These are phyloP conservation scores for Carabus problematicus DNA, from an alignment of 2,888 invertebrate genomes.

Conservation along the genomic window DNA sequence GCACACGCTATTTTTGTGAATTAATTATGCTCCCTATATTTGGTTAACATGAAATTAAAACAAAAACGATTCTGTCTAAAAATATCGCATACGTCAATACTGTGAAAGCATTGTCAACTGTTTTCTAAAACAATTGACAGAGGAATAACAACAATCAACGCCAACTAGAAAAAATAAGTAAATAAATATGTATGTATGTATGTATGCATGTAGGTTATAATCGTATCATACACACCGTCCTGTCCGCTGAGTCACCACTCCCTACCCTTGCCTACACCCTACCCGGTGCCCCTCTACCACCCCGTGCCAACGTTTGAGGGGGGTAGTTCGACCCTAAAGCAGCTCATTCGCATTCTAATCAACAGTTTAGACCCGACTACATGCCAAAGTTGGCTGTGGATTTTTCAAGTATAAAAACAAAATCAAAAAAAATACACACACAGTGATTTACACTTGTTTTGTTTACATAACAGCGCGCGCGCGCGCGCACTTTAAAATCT, in stretches of 20 bases:
- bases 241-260: constrained; percentile 42
- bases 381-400: constrained; percentile 12
- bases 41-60: constrained; percentile 13
- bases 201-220: constrained; percentile 7
- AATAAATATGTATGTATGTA: neutral
- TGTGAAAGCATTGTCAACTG: too few species aligned
- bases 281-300: neutral
- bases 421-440: neutral
- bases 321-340: neutral
- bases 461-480: too few species aligned
- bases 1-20: constrained; percentile 26
- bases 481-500: neutral
- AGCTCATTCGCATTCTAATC: constrained; percentile 38
- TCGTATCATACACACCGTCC: constrained; percentile 41
- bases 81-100: too few species aligned
- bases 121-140: too few species aligned
- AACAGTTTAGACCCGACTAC: constrained; percentile 39
- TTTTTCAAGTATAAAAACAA: constrained; percentile 19
- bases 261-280: constrained; percentile 4
- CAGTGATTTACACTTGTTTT: neutral
- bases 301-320: neutral
- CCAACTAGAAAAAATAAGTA: too few species aligned
- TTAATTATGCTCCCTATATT: constrained; percentile 26
- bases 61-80: too few species aligned
- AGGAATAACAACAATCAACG: too few species aligned